Base-by-base conservation (phyloP, 64 coral and sea anemone genomes). In the Montipora capricornis region DNA sequence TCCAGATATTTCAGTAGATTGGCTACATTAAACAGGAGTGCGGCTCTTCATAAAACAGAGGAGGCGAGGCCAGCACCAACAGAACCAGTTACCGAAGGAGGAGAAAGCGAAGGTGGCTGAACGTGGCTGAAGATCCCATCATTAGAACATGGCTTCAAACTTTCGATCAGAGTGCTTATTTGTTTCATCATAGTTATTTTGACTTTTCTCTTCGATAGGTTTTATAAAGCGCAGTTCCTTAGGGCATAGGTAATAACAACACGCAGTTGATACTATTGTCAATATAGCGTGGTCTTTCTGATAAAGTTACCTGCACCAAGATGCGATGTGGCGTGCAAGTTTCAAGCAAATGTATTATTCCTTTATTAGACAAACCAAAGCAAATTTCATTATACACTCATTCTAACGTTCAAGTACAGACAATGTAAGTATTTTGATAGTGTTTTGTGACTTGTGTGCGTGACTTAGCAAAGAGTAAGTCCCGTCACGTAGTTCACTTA, bases 1-100 rank as follows among this genome's bases (percentile, higher is more conserved):
- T 73, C 70, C 70, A 29, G 70, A 20, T 73, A 73, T 73, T 73
- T 73, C 70, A 73, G 70, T 24, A 73, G 70, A 73, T 66, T 66
- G 11, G 61, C 61, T 14, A 16, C 15, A 16, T 66, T 66, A 66
- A 66, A 66, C 61, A 66, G 11, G 61, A 66, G 61, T 66, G 5
- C 0, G 61, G 61, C 61, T 66, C 61, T 66, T 66, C 5, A 66
- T 66, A 66, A 1, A 66, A 66, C 61, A 66, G 61, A 66, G 11
- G 3, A 66, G 61, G 61, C 61, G 61, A 66, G 61, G 61, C 61
- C 57, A 59, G 57, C 57, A 59, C 57, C 13, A 59, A 59, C 57
- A 59, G 57, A 3, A 59, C 57, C 15, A 17, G 61, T 66, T 15
- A 0, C 61, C 61, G 61, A 66, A 4, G 2, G 61, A 74, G 70